Percentiles rank a stretch among this genome's conserved stretches.
Conservation (phyloP, 2,888 invertebrate species). For the Phania funesta region DNA sequence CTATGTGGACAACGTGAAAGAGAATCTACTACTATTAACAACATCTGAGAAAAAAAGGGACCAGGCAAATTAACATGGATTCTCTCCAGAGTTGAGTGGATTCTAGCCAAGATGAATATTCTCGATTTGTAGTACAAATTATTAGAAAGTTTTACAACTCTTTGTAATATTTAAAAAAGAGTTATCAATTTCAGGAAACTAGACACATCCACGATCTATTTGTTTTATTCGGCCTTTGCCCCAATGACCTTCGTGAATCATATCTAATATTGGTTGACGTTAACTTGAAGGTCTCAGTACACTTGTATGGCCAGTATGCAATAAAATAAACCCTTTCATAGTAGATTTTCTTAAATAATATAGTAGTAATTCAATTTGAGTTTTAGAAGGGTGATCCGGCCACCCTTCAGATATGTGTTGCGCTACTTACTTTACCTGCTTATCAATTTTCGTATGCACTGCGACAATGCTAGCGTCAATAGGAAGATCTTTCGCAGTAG, state of each 20-base stretch:
- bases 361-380: background rate
- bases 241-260: slow-evolving; percentile 64
- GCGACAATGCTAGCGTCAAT: background rate
- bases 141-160: background rate
- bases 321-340: background rate
- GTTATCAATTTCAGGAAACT: background rate
- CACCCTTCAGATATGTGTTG: slow-evolving; percentile 2
- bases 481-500: background rate
- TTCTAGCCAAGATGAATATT: slow-evolving; percentile 13
- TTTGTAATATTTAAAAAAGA: background rate
- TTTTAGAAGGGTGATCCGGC: background rate
- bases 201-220: background rate
- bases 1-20: too few relatives aligned
- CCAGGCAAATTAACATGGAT: too few relatives aligned
- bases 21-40: too few relatives aligned
- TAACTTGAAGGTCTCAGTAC: slow-evolving; percentile 31
- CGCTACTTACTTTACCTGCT: background rate
- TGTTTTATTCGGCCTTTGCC: slow-evolving; percentile 36
- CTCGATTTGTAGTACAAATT: background rate
- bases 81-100: too few relatives aligned
- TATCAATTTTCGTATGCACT: background rate
- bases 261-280: slow-evolving; percentile 7
- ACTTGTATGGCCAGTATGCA: slow-evolving; percentile 1
- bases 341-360: slow-evolving; percentile 3
- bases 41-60: too few relatives aligned